These are phyloP conservation scores for Minunthozetes semirufus DNA, from an alignment of 2,888 invertebrate genomes.

Conservation along the genomic window DNA sequence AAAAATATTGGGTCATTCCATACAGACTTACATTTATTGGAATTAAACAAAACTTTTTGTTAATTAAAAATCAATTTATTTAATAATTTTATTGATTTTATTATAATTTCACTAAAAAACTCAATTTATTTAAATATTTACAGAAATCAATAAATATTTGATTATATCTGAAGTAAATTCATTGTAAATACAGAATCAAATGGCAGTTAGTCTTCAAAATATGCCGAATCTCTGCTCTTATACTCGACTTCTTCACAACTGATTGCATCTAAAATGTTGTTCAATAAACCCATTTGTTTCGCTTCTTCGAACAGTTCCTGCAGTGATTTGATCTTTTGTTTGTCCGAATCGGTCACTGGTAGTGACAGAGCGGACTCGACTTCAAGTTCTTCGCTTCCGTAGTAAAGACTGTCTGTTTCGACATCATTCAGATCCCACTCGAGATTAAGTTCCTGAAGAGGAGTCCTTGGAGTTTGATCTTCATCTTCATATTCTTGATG, in stretches of 20 bases:
- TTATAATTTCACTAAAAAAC: too few relatives aligned
- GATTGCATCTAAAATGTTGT: constrained; percentile 33
- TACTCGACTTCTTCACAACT: not conserved
- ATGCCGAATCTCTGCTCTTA: constrained; percentile 8
- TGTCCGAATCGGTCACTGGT: constrained; percentile 24
- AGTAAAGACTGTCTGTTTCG: constrained; percentile 5
- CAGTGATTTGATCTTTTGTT: constrained; percentile 31
- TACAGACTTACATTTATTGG: constrained; percentile 39
- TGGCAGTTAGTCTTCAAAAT: not conserved
- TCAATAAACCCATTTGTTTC: constrained; percentile 35
- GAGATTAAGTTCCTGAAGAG: not conserved
- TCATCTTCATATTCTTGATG: not conserved
- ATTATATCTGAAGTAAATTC: too few relatives aligned
- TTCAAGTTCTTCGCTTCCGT: not conserved
- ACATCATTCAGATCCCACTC: constrained; percentile 13
- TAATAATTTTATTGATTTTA: too few relatives aligned
- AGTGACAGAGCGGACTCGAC: not conserved
- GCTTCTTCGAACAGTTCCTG: constrained; percentile 37
- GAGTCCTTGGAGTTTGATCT: not conserved
- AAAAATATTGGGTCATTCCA: constrained; percentile 33
- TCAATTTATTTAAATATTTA: too few relatives aligned
- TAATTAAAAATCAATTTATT: too few relatives aligned
- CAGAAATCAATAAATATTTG: too few relatives aligned
- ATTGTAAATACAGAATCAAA: too few relatives aligned
- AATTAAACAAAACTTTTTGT: too few relatives aligned